Evolutionary conservation across 1,140 invertebrate genomes (phyloP), one percentile per base, ranked within the genome.

Genomic region (Lasaia peninsularis): DNA sequence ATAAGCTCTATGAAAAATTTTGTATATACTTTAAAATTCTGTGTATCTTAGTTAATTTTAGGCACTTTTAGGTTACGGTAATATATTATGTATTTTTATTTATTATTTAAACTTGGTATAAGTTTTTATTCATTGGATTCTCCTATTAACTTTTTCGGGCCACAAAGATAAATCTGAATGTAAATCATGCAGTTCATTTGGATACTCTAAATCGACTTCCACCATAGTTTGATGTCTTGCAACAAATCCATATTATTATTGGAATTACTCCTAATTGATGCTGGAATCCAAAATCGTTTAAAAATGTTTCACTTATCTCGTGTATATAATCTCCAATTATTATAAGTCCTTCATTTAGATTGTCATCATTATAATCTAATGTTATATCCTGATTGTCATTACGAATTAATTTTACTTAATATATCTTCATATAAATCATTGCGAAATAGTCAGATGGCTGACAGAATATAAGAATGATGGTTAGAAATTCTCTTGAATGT

Each of bases 401-500:
- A 66, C 57, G 62, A 33, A 33, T 33, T 33, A 49, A 62, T 60
- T 65, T 54, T 69, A 49, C 65, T 62, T 57, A 63, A 62, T 60
- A 66, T 60, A 65, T 67, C 70, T 61, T 69, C 56, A 63, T 57
- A 68, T 37, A 70, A 62, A 66, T 16, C 54, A 63, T 72, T 44
- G 51, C 60, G 56, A 65, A 65, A 72, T 62, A 37, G 44, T 71
- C 55, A 67, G 69, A 67, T 62, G 61, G 62, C 34, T 67, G 62
- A 51, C 64, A 74, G 67, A 67, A 71, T 60, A 65, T 62, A 12
- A 71, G 52, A 50, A 74, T 67, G 7, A 59, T 71, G 58, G 62
- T 58, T 61, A 69, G 67, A 58, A 69, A 62, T n/a, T n/a, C 60
- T 67, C 62, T 65, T 61, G 64, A 71, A 65, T 64, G 67, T 67